A percentile compares a stretch with the other conserved stretches of the same genome.
Evolutionary conservation across 2,113 vertebrate genomes (phyloP).

Genomic region (Falcunculus frontatus): DNA sequence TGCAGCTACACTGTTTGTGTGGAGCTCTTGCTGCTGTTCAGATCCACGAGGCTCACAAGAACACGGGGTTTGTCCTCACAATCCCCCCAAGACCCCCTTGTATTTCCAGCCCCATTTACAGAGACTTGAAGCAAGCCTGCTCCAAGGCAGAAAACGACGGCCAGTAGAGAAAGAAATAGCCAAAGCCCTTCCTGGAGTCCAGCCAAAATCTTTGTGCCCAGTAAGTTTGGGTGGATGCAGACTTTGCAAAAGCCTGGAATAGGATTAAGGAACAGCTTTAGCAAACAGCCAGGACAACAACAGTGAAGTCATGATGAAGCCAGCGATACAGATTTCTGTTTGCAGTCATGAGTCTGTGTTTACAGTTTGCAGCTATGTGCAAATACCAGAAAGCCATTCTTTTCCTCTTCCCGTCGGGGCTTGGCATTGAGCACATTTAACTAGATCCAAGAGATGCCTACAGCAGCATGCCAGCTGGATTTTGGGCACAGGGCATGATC

Average conservation of each 20-base stretch:
- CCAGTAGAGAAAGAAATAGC: neutral
- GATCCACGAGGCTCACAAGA: neutral
- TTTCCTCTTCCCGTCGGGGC: neutral
- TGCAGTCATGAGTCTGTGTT: constrained; percentile 34
- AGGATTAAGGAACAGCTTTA: constrained; percentile 57
- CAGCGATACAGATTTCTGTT: neutral
- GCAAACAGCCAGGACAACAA: constrained; percentile 54
- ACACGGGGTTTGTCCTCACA: accelerated
- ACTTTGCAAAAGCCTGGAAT: constrained; percentile 35
- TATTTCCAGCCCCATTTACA: neutral
- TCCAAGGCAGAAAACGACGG: neutral
- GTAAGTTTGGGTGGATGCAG: neutral
- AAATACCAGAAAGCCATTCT: constrained; percentile 47
- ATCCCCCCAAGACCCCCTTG: neutral
- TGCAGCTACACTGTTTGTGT: neutral
- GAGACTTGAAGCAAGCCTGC: neutral
- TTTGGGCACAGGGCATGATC: neutral
- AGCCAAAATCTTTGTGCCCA: constrained; percentile 8
- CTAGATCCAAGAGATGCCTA: constrained; percentile 25
- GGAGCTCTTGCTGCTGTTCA: neutral
- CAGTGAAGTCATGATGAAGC: constrained; percentile 22
- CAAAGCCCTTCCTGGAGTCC: neutral
- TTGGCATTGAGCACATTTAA: neutral
- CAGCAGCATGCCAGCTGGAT: neutral
- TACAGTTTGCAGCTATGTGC: constrained; percentile 25